These are phyloP conservation scores for Agrilus cyanescens DNA, from an alignment of 2,888 invertebrate genomes.

Conservation along the genomic window DNA sequence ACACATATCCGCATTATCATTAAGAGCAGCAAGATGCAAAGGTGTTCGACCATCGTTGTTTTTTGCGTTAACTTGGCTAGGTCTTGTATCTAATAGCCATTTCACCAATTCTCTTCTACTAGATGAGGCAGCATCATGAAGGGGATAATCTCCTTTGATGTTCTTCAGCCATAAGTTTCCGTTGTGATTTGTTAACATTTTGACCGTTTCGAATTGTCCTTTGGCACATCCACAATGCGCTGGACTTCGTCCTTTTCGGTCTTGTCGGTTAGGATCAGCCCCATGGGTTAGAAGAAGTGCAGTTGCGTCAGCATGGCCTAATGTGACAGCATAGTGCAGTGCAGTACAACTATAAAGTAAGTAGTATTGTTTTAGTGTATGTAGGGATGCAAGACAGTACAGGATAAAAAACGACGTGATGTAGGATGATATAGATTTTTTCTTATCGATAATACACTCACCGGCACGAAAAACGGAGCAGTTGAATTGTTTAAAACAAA, in stretches of 20 bases:
- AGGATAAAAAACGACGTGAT: too few species aligned
- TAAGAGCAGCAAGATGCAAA: constrained; percentile 86
- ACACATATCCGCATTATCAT: constrained; percentile 89
- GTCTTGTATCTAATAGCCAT: constrained; percentile 75
- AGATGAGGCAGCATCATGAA: constrained; percentile 92
- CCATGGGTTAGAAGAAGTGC: constrained; percentile 78
- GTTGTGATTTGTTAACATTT: constrained; percentile 55
- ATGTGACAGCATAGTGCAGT: constrained; percentile 89
- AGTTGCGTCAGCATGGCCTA: constrained; percentile 88
- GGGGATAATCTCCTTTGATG: constrained; percentile 85
- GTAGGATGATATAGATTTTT: too few species aligned
- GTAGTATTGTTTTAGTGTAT: too few species aligned
- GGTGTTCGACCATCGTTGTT: constrained; percentile 90
- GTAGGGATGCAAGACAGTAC: too few species aligned
- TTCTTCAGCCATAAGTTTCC: constrained; percentile 89
- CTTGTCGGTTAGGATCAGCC: constrained; percentile 86
- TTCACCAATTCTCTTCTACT: constrained; percentile 79
- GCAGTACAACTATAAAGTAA: constrained; percentile 57
- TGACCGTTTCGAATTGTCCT: constrained; percentile 68
- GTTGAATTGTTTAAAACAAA: too few species aligned
- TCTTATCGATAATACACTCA: too few species aligned
- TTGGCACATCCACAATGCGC: constrained; percentile 93
- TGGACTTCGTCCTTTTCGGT: constrained; percentile 82
- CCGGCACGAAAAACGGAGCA: too few species aligned
- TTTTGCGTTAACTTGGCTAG: constrained; percentile 72